These are phyloP conservation scores for Periphyllus acericola DNA, from an alignment of 2,888 invertebrate species.

Conservation along the genomic window DNA sequence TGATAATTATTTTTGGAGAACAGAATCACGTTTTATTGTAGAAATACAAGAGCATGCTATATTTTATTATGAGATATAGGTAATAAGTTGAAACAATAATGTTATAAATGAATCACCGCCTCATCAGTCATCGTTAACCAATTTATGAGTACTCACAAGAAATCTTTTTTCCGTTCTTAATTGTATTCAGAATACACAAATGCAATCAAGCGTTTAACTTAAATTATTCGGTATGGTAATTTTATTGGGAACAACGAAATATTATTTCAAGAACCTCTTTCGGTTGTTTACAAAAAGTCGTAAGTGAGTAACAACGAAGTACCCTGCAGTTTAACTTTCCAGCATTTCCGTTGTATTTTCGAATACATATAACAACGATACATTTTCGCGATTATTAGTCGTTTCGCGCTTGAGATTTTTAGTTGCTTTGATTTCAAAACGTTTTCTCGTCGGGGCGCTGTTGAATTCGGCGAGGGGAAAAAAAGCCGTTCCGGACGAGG, in stretches of 20 bases:
- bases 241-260: background rate
- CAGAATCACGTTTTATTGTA: background rate
- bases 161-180: background rate
- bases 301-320: background rate
- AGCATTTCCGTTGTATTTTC: background rate
- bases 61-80: background rate
- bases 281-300: background rate
- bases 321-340: background rate
- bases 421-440: background rate
- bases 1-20: conserved; percentile 3
- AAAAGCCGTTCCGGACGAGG: too few relatives aligned
- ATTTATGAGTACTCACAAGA: background rate
- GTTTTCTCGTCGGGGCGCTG: background rate
- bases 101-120: background rate
- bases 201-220: conserved; percentile 16
- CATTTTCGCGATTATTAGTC: background rate
- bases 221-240: conserved; percentile 40
- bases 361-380: background rate
- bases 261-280: background rate
- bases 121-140: background rate
- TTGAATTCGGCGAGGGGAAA: too few relatives aligned
- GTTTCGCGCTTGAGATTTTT: background rate
- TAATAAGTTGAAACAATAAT: background rate
- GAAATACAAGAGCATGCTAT: background rate
- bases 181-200: conserved; percentile 10